Base-by-base conservation (phyloP, 2,888 invertebrate species). In the Notodonta dromedarius region DNA sequence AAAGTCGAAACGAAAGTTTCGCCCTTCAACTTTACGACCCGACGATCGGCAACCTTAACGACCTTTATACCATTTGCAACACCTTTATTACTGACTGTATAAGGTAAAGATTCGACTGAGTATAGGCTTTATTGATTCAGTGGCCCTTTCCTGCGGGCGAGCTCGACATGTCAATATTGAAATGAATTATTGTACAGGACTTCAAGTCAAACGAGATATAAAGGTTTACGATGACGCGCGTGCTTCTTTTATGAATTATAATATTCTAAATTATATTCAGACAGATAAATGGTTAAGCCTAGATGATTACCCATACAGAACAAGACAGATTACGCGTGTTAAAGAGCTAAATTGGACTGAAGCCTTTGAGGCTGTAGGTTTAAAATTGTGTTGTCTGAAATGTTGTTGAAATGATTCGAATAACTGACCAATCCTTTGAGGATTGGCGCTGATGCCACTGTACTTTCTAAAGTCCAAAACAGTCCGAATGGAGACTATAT, bases 1-100 rank as follows among this genome's bases (percentile, higher is more conserved):
- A 72, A 77, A 70, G 65, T 62, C 62, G 60, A 63, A 76, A 67
- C n/a, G 78, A 79, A 79, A 79, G 76, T 69, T 67, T 68, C 73
- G 77, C 73, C 79, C 79, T 79, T 79, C 79, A 73, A 72, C 76
- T 79, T 79, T 78, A 75, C 62, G 67, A 70, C 55, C 16, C 8
- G 14, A 13, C 39, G 35, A 48, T 52, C 51, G 52, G 51, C 51
- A 52, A 52, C 14, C 24, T 50, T 50, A 7, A 52, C 51, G 14
- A 52, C 32, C 51, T 52, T 52, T 52, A 24, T 12, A 0, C 51
- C 11, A 24, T 5, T 52, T 52, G 5, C 32, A 35, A 52, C 52
- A 57, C 52, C 55, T 35, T 61, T 73, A 63, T 50, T 13, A 0
- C 13, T 13, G 42, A 50, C 46, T 6, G 0, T 0, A 40, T 44